These are phyloP conservation scores for Plebejus anna DNA, from an alignment of 2,888 invertebrate genomes.

Conservation along the genomic window DNA sequence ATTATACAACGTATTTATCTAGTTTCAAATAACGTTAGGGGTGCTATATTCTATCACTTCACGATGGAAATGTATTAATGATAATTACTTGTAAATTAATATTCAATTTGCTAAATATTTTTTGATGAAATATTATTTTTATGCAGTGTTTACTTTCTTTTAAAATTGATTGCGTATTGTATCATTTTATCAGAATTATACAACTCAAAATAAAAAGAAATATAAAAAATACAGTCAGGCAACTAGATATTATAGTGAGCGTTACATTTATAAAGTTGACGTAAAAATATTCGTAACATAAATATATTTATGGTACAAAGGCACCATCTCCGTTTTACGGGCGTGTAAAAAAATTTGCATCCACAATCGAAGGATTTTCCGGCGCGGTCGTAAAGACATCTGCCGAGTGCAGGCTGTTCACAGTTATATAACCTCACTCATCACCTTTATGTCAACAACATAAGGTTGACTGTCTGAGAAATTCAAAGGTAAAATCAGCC, in stretches of 20 bases:
- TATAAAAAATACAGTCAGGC: not conserved
- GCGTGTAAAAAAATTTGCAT: conserved; percentile 63
- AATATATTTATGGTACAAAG: conserved; percentile 53
- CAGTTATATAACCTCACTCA: not conserved
- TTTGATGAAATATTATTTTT: not conserved
- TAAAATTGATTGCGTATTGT: too few relatives aligned
- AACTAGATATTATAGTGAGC: not conserved
- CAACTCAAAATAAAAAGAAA: not conserved
- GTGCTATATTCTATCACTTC: not conserved
- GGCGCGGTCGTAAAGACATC: conserved; percentile 70
- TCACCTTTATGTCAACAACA: not conserved
- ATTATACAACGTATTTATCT: not conserved
- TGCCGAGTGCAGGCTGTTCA: conserved; percentile 37
- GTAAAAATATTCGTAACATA: conserved; percentile 36
- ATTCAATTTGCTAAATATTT: not conserved
- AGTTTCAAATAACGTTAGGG: conserved; percentile 26
- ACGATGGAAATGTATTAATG: not conserved
- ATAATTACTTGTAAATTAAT: not conserved
- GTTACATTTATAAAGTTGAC: not conserved
- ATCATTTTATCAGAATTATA: not conserved
- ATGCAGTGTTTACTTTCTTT: too few relatives aligned
- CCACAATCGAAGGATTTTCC: conserved; percentile 63
- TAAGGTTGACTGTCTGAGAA: not conserved
- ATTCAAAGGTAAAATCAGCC: not conserved
- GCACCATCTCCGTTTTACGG: conserved; percentile 55